A percentile compares a stretch with the other conserved stretches of the same genome.
phyloP scores from a whole-genome alignment of 2,113 vertebrate genomes.

The Herpetotheres cachinnans region DNA sequence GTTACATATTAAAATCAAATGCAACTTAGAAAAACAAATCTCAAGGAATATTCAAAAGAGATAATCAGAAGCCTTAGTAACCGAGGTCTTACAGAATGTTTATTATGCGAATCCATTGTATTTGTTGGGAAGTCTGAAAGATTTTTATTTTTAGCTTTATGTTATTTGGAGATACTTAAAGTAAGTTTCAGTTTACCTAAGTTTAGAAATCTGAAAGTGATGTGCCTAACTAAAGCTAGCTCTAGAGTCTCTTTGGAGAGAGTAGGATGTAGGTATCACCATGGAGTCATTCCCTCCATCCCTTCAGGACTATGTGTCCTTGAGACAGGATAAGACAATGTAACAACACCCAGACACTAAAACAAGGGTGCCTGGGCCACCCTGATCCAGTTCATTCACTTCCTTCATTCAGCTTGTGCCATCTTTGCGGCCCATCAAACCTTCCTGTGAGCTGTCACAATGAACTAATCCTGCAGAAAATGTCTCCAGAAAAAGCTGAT shows the following conservation, averaged over 20 bases:
- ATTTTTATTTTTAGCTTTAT: not conserved
- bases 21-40: not conserved
- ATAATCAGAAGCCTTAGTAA: not conserved
- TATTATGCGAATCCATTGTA: not conserved
- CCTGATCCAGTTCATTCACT: not conserved
- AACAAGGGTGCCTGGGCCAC: not conserved
- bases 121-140: not conserved
- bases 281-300: not conserved
- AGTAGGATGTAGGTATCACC: not conserved
- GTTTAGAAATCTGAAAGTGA: not conserved
- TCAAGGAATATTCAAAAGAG: not conserved
- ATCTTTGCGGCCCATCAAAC: not conserved
- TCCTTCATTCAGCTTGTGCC: not conserved
- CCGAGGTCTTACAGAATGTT: not conserved
- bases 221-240: not conserved
- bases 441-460: not conserved
- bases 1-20: not conserved
- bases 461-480: not conserved
- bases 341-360: not conserved
- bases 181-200: not conserved
- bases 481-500: not conserved
- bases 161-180: not conserved
- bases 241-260: not conserved
- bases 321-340: not conserved
- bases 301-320: not conserved